Conservation (phyloP, 1,140 invertebrate species). For the Acromyrmex heyeri region DNA sequence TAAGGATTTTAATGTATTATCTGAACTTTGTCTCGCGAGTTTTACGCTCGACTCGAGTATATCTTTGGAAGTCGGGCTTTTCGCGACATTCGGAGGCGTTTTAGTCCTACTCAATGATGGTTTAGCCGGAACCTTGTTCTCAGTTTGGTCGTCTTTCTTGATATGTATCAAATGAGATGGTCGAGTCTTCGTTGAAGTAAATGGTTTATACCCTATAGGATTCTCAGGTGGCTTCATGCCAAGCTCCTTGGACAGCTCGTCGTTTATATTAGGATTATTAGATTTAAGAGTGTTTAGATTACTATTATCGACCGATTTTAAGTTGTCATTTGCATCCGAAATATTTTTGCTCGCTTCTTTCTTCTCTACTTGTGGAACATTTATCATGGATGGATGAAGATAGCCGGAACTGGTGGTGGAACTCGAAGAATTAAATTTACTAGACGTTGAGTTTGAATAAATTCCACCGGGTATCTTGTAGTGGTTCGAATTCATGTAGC, state of each 20-base stretch:
- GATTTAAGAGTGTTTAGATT: slow-evolving; percentile 59
- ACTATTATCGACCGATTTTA: slow-evolving; percentile 1
- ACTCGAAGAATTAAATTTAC: slow-evolving; percentile 85
- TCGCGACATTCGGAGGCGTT: slow-evolving; percentile 77
- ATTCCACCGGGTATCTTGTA: slow-evolving; percentile 88
- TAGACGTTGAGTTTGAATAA: slow-evolving; percentile 87
- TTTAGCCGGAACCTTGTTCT: slow-evolving; percentile 64
- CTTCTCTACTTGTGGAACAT: slow-evolving; percentile 78
- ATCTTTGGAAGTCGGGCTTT: slow-evolving; percentile 57
- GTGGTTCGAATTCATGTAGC: slow-evolving; percentile 87
- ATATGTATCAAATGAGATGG: slow-evolving; percentile 51
- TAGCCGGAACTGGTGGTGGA: slow-evolving; percentile 91
- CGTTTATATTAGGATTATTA: slow-evolving; percentile 74
- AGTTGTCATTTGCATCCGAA: slow-evolving; percentile 28
- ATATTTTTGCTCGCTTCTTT: slow-evolving; percentile 20
- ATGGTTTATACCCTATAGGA: slow-evolving; percentile 36
- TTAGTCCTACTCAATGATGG: slow-evolving; percentile 79
- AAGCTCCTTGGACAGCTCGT: slow-evolving; percentile 77
- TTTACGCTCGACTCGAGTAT: slow-evolving; percentile 53
- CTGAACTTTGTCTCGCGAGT: slow-evolving; percentile 69
- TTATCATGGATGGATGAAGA: slow-evolving; percentile 90
- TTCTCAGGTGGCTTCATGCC: slow-evolving; percentile 70
- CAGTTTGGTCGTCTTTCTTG: slow-evolving; percentile 63
- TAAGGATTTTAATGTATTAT: slow-evolving; percentile 60
- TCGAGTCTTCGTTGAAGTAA: slow-evolving; percentile 19